Percentiles rank a stretch among this genome's conserved stretches.
phyloP scores from a whole-genome alignment of 2,797 vertebrate species.

The Eremophila alpestris region DNA sequence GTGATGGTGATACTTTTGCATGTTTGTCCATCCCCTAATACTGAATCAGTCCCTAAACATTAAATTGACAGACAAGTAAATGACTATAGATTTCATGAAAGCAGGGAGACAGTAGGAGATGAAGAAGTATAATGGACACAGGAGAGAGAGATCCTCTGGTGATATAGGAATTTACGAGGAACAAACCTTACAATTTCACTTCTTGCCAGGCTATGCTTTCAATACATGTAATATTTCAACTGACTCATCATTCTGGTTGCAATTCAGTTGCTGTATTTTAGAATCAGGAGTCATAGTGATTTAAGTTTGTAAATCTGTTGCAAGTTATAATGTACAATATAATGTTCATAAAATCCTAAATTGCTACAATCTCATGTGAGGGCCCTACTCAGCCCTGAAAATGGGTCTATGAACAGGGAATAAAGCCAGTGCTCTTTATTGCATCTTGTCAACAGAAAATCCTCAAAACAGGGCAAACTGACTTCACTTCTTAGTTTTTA shows the following conservation, averaged over 20 bases:
- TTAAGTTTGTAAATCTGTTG: background rate
- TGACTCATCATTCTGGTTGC: background rate
- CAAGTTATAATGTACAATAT: background rate
- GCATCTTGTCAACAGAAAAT: background rate
- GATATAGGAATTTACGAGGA: background rate
- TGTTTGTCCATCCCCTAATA: background rate
- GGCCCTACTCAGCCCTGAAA: background rate
- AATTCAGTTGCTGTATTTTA: background rate
- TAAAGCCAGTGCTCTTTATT: background rate
- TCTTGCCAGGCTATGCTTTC: background rate
- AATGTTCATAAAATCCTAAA: background rate
- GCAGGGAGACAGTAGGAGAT: background rate
- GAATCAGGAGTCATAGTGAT: background rate
- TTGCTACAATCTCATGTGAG: background rate
- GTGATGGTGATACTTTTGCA: accelerated
- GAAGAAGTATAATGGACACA: background rate
- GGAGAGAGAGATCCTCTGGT: background rate
- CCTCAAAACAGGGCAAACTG: background rate
- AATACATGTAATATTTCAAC: background rate
- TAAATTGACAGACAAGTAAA: background rate
- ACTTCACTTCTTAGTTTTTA: background rate
- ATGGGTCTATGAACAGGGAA: background rate
- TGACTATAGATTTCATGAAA: background rate
- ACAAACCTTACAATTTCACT: background rate
- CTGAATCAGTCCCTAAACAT: background rate